These are phyloP conservation scores for Archips crataeganus DNA, from an alignment of 2,888 invertebrate species.

Conservation along the genomic window DNA sequence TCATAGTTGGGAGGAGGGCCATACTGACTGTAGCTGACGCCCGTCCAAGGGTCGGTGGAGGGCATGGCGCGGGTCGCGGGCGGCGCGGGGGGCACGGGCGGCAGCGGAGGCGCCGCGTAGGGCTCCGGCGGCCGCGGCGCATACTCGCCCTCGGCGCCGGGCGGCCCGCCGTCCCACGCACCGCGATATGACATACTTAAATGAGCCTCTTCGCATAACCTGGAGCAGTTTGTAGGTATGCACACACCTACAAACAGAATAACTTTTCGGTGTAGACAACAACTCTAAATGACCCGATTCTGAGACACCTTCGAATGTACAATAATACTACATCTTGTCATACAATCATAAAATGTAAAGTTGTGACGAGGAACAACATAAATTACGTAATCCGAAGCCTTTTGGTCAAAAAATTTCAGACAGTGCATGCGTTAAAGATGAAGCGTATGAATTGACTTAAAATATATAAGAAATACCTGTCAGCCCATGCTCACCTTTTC, in stretches of 20 bases:
- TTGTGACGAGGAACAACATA: conserved; percentile 76
- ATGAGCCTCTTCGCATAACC: conserved; percentile 81
- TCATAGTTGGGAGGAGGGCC: conserved; percentile 67
- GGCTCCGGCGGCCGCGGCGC: conserved; percentile 67
- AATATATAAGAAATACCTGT: conserved; percentile 64
- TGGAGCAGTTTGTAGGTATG: conserved; percentile 86
- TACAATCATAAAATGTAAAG: conserved; percentile 69
- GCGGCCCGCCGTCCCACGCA: conserved; percentile 84
- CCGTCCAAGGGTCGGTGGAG: conserved; percentile 80
- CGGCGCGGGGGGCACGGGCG: conserved; percentile 59
- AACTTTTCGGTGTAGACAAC: conserved; percentile 88
- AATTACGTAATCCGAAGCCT: conserved; percentile 81
- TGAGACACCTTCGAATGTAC: conserved; percentile 64
- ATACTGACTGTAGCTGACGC: conserved; percentile 77
- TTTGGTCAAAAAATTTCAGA: conserved; percentile 57
- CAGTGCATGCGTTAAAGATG: conserved; percentile 62
- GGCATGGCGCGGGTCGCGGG: conserved; percentile 62
- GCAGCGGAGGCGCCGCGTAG: conserved; percentile 68
- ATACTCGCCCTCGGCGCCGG: conserved; percentile 83
- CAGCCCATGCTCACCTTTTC: conserved; percentile 76
- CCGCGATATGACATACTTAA: conserved; percentile 81
- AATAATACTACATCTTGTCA: conserved; percentile 63
- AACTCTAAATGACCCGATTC: conserved; percentile 74
- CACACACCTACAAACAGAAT: conserved; percentile 89
- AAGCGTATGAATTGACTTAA: conserved; percentile 54